Percentiles rank a stretch among this genome's conserved stretches.
Conservation (phyloP, 1,140 invertebrate genomes). For the Neocloeon triangulifer region DNA sequence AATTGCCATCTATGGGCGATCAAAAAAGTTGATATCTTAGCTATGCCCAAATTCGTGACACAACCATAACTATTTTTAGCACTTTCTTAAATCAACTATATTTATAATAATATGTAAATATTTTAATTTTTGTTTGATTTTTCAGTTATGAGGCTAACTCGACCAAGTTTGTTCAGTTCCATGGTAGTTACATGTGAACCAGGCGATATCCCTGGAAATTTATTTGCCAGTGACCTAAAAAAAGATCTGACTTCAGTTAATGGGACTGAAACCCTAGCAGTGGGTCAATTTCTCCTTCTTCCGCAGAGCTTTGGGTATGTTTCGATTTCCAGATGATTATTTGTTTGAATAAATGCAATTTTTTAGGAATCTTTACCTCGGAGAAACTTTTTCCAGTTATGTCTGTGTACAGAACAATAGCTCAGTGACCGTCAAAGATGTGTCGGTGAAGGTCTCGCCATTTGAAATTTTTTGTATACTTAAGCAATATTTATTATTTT, state of each 20-base stretch:
- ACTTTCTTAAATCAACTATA: too few relatives aligned
- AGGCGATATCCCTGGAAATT: conserved; percentile 58
- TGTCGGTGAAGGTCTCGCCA: conserved; percentile 45
- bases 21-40: too few relatives aligned
- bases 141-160: conserved; percentile 80
- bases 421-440: conserved; percentile 51
- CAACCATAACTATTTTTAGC: too few relatives aligned
- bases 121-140: too few relatives aligned
- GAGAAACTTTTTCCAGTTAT: conserved; percentile 95
- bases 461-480: conserved; percentile 2
- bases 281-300: conserved; percentile 71
- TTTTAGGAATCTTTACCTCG: conserved; percentile 58
- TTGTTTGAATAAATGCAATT: not conserved
- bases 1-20: too few relatives aligned
- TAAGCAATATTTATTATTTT: conserved; percentile 6
- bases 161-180: conserved; percentile 59
- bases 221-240: conserved; percentile 49
- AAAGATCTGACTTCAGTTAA: conserved; percentile 51
- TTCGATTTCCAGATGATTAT: conserved; percentile 24
- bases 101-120: too few relatives aligned
- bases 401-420: conserved; percentile 94
- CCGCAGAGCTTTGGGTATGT: conserved; percentile 88
- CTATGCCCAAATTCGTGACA: too few relatives aligned
- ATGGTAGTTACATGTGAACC: conserved; percentile 59
- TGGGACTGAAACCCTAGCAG: conserved; percentile 56